These are phyloP conservation scores for Heliconius erato DNA, from an alignment of 2,888 invertebrate species.

Conservation along the genomic window DNA sequence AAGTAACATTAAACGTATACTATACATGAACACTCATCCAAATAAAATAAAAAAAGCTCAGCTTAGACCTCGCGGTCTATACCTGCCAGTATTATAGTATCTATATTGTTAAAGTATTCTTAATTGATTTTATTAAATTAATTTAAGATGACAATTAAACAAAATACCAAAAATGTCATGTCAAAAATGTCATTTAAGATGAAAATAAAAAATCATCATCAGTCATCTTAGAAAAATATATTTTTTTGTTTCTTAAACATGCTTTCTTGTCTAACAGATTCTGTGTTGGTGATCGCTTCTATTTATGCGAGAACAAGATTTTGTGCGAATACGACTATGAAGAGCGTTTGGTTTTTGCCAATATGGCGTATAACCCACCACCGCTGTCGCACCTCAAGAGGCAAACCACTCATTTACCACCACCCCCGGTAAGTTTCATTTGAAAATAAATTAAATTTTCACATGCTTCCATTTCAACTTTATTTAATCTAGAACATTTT, in stretches of 20 bases:
- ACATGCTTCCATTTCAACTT: too few species aligned
- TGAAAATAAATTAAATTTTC: neutral
- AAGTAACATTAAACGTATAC: too few species aligned
- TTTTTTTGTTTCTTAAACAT: neutral
- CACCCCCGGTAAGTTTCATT: constrained; percentile 84
- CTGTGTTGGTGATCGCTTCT: constrained; percentile 98
- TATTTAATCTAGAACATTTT: too few species aligned
- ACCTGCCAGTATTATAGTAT: too few species aligned
- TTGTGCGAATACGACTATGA: constrained; percentile 99
- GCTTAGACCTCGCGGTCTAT: too few species aligned
- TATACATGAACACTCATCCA: too few species aligned
- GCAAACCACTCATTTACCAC: constrained; percentile 87
- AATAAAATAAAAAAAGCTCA: too few species aligned
- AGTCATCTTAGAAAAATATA: neutral
- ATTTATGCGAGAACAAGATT: constrained; percentile 98
- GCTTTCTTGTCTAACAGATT: constrained; percentile 88
- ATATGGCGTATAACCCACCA: constrained; percentile 96
- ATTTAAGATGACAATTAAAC: too few species aligned
- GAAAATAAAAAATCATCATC: neutral
- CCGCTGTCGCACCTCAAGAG: constrained; percentile 92
- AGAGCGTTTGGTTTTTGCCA: constrained; percentile 97
- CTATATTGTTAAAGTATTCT: neutral
- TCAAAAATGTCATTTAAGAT: too few species aligned
- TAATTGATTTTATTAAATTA: neutral
- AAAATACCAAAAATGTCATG: too few species aligned